Conservation (phyloP, 2,888 invertebrate species). For the Ceramica pisi region DNA sequence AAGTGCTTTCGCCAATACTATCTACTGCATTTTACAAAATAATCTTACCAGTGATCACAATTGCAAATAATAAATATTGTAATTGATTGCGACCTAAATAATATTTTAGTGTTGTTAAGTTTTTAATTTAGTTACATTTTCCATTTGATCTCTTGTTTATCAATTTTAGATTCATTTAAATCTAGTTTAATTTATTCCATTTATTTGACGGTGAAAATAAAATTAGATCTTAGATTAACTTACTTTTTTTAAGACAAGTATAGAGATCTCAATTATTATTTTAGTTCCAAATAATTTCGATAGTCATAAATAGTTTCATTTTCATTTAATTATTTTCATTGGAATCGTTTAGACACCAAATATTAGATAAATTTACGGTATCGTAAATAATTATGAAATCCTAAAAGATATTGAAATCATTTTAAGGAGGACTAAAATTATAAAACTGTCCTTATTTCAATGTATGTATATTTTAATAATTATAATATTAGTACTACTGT, state of each 20-base stretch:
- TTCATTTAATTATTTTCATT: constrained; percentile 74
- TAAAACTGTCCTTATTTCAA: constrained; percentile 63
- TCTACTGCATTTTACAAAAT: constrained; percentile 55
- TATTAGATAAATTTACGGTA: constrained; percentile 85
- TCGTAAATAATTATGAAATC: constrained; percentile 60
- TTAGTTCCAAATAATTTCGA: constrained; percentile 88
- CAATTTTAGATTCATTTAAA: constrained; percentile 81
- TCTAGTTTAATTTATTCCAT: constrained; percentile 86
- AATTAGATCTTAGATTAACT: constrained; percentile 65
- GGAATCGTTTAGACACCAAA: constrained; percentile 86
- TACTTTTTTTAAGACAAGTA: constrained; percentile 70
- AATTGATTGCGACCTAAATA: constrained; percentile 58
- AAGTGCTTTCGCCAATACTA: constrained; percentile 64
- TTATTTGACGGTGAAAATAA: constrained; percentile 63
- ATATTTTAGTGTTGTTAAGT: constrained; percentile 85
- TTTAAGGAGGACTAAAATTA: constrained; percentile 49
- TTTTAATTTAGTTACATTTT: constrained; percentile 84
- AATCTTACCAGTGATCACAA: constrained; percentile 62
- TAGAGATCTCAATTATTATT: constrained; percentile 87
- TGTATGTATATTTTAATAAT: constrained; percentile 70
- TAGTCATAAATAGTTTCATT: constrained; percentile 82
- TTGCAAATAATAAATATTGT: constrained; percentile 52
- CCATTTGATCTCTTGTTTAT: constrained; percentile 89
- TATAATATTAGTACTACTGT: constrained; percentile 72
- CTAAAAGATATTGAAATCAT: constrained; percentile 60